Conservation (phyloP, 2,888 invertebrate genomes). For the Habroteleia sp. region DNA sequence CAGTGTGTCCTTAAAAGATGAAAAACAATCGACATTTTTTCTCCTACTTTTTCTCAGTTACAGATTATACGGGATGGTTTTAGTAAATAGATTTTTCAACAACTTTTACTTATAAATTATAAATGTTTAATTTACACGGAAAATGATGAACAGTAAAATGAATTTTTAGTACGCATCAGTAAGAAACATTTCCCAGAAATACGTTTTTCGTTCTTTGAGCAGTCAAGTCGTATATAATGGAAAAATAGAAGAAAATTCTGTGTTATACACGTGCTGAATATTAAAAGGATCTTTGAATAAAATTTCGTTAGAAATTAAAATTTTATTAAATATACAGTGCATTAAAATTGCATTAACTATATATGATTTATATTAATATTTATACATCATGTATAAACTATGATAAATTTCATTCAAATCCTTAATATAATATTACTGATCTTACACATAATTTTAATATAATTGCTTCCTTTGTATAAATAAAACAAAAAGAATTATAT, state of each 20-base stretch:
- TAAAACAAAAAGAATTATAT: too few relatives aligned
- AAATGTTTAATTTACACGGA: conserved; percentile 22
- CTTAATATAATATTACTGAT: too few relatives aligned
- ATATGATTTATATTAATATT: too few relatives aligned
- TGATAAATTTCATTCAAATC: too few relatives aligned
- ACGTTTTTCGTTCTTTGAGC: conserved; percentile 23
- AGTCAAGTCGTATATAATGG: conserved; percentile 30
- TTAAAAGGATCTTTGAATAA: conserved; percentile 16
- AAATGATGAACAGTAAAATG: conserved; percentile 18
- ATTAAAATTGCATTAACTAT: too few relatives aligned
- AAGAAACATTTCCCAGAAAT: conserved; percentile 11
- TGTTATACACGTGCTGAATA: conserved; percentile 10
- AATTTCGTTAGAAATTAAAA: not conserved
- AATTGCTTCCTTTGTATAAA: too few relatives aligned
- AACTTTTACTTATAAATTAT: conserved; percentile 21
- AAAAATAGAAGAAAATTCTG: conserved; percentile 29
- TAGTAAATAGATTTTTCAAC: conserved; percentile 12
- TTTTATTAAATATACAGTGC: too few relatives aligned
- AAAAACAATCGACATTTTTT: conserved; percentile 24
- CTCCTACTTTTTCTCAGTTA: not conserved
- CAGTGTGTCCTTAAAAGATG: conserved; percentile 6
- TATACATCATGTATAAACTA: too few relatives aligned
- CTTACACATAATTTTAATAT: too few relatives aligned
- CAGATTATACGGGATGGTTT: too few relatives aligned
- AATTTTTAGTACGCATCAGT: conserved; percentile 21